phyloP scores from a whole-genome alignment of 2,113 vertebrate species.

The Empidonax traillii region DNA sequence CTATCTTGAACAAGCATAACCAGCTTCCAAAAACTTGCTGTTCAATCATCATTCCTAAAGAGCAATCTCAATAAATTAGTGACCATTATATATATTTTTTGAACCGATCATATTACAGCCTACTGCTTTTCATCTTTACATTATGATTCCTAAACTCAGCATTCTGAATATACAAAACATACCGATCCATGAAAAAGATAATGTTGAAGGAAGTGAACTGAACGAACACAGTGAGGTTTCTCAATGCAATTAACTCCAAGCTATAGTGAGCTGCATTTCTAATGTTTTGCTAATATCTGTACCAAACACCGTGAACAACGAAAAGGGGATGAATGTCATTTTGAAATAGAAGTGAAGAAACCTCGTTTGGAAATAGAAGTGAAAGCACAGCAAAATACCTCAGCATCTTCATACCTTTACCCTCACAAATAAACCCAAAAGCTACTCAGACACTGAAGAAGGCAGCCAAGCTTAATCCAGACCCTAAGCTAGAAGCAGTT shows the following conservation, averaged over 20 bases:
- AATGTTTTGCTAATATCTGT: background rate
- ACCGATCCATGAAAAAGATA: background rate
- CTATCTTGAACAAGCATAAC: background rate
- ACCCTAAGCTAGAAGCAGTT: background rate
- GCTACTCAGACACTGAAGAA: background rate
- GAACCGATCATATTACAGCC: background rate
- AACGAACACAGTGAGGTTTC: background rate
- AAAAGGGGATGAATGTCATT: background rate
- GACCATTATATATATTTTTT: background rate
- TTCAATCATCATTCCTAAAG: background rate
- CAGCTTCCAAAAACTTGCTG: conserved; percentile 8
- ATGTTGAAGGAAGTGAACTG: background rate
- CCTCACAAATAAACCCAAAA: background rate
- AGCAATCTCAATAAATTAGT: conserved; percentile 1
- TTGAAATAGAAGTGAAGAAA: background rate
- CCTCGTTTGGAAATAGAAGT: background rate
- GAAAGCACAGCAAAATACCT: background rate
- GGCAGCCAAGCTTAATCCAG: background rate
- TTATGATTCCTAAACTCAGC: background rate
- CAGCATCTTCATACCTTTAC: background rate
- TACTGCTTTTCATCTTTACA: background rate
- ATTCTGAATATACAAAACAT: background rate
- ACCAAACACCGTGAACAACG: background rate
- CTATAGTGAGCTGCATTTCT: background rate
- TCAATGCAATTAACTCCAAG: background rate